Base-by-base conservation (phyloP, 2,888 invertebrate genomes). In the Trilocha varians region DNA sequence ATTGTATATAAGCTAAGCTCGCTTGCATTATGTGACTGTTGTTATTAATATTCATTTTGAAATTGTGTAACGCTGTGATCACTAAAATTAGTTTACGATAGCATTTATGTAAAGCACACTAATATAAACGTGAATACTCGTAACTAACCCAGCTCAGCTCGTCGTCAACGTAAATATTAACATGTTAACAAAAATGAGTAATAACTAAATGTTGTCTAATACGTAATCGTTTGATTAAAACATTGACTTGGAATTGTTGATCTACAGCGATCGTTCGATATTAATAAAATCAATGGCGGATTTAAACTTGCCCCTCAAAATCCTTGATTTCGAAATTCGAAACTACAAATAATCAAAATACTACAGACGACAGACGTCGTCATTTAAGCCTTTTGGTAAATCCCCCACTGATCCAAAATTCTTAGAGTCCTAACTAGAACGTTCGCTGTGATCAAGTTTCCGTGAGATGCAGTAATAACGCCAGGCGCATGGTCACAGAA, bases 1-100 rank as follows among this genome's bases (percentile, higher is more conserved):
- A 65, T 70, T 83, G 84, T 84, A 83, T 60, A 83, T 82, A 84
- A 70, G 75, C 78, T 76, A 75, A 76, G 77, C 82, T 72, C 75
- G 83, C 80, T 79, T 78, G 83, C 82, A 80, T 80, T 65, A 78
- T 78, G 80, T 83, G 79, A 83, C 78, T 78, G 79, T 77, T 78
- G 77, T 82, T 76, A 78, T 78, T 82, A 78, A 79, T 76, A 70
- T 65, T n/a, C n/a, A n/a, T n/a, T 52, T 45, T 25, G 25, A 25
- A 25, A 6, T 49, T 51, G 57, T 53, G 58, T 70, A 72, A 68
- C 62, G 59, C 69, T 70, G 62, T 66, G 57, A 70, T 62, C 70
- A 72, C 67, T 68, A 67, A 70, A 66, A 64, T 62, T 72, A 67
- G 64, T 68, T 62, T 69, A 62, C 67, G 68, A 70, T 70, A 73